A percentile compares a stretch with the other conserved stretches of the same genome.
These are phyloP conservation scores for Equus przewalskii DNA, from an alignment of 2,113 vertebrate species.

Conservation along the genomic window DNA sequence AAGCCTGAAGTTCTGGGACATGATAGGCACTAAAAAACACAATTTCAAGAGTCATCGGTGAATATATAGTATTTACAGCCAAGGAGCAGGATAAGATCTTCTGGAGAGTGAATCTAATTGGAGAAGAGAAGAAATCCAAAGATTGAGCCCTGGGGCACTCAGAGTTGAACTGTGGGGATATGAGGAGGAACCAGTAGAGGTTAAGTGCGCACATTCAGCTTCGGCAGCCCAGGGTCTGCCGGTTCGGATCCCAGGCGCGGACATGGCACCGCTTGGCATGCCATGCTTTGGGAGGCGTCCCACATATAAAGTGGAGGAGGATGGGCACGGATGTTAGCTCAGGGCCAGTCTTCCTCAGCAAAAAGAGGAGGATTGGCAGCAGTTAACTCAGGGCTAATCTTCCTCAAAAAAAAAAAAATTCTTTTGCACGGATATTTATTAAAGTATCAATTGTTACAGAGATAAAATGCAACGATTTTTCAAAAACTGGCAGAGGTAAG, in stretches of 20 bases:
- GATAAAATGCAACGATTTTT: not conserved
- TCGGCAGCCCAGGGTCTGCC: no score
- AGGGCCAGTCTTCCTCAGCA: no score
- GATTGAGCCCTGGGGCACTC: not conserved
- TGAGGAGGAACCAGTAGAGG: not conserved
- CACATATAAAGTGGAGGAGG: no score
- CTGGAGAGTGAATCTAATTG: not conserved
- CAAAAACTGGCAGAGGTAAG: constrained; percentile 19
- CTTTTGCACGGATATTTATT: not conserved
- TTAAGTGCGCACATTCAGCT: no score
- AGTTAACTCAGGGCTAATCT: no score
- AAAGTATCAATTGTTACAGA: not conserved
- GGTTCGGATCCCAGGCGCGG: no score
- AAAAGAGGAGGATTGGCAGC: no score
- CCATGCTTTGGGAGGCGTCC: no score
- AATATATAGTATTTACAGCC: not conserved
- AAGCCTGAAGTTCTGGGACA: not conserved
- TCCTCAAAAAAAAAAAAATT: not conserved
- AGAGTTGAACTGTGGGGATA: not conserved
- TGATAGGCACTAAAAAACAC: constrained; percentile 16
- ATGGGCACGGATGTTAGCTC: no score
- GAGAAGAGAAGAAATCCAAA: constrained; percentile 38
- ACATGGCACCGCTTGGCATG: no score
- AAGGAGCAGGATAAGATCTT: not conserved
- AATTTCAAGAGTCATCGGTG: not conserved